Percentiles rank a stretch among this genome's conserved stretches.
These are phyloP conservation scores for Arenaria interpres DNA, from an alignment of 2,113 vertebrate species.

Conservation along the genomic window DNA sequence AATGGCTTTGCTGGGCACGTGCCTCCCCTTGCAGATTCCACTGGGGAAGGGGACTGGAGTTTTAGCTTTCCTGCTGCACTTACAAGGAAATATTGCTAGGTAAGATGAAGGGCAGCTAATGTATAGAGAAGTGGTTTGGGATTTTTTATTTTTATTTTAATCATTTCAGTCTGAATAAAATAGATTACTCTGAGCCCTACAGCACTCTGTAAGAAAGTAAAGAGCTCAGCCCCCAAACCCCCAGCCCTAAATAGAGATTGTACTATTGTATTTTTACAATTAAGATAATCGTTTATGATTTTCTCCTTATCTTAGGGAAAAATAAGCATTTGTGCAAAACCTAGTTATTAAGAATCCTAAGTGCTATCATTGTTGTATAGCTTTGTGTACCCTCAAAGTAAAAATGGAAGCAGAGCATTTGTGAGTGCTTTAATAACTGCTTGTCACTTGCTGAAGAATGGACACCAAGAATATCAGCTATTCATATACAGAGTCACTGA, in stretches of 20 bases:
- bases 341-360: neutral
- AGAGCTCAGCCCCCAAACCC: neutral
- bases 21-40: neutral
- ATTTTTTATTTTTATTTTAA: neutral
- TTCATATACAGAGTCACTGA: neutral
- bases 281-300: neutral
- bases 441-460: slow-evolving; percentile 5
- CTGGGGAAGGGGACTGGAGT: neutral
- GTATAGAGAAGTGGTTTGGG: neutral
- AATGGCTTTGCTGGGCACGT: fast-evolving
- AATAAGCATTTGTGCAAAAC: neutral
- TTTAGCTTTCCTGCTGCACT: neutral
- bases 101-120: neutral
- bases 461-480: slow-evolving; percentile 30
- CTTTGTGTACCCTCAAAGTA: neutral
- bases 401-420: neutral
- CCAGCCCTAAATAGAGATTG: neutral
- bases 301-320: neutral
- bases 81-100: neutral
- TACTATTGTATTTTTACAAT: neutral
- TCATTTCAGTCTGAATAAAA: neutral
- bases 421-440: slow-evolving; percentile 36
- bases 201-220: neutral
- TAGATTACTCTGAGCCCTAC: neutral
- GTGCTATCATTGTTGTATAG: neutral